Evolutionary conservation across 2,888 invertebrate species (phyloP).

Genomic region (Hirudinaria manillensis): DNA sequence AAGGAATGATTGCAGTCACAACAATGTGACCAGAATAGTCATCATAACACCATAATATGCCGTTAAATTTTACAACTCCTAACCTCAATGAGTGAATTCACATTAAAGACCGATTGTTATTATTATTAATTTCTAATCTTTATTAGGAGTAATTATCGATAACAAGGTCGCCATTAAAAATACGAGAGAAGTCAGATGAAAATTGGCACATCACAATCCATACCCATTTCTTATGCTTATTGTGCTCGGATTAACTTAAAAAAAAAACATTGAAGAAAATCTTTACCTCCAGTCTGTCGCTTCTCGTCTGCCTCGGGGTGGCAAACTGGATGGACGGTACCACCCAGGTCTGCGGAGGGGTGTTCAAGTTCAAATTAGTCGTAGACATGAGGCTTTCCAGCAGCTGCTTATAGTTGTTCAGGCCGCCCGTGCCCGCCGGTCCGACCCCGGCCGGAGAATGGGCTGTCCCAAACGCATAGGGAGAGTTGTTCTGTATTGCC

Average conservation of each 20-base stretch:
- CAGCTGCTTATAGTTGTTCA: slow-evolving; percentile 15
- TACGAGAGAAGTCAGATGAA: too few species aligned
- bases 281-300: slow-evolving; percentile 33
- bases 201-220: too few species aligned
- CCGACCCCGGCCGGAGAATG: slow-evolving; percentile 5
- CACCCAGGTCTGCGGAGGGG: slow-evolving; percentile 11
- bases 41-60: not conserved
- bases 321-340: slow-evolving; percentile 11
- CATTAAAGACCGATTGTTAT: too few species aligned
- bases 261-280: too few species aligned
- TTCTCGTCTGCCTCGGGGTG: slow-evolving; percentile 27
- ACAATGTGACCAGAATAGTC: not conserved
- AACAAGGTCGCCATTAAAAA: too few species aligned
- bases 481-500: slow-evolving; percentile 12
- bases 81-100: too few species aligned
- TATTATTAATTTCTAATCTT: too few species aligned
- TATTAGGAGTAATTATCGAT: too few species aligned
- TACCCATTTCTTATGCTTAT: too few species aligned
- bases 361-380: slow-evolving; percentile 13
- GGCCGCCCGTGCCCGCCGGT: not conserved
- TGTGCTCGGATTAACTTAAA: too few species aligned
- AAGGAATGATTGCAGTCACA: too few species aligned
- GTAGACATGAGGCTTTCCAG: slow-evolving; percentile 21
- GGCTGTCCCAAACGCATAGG: slow-evolving; percentile 3
- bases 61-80: too few species aligned